phyloP scores from a whole-genome alignment of 2,888 invertebrate species.

The Drosophila merina region DNA sequence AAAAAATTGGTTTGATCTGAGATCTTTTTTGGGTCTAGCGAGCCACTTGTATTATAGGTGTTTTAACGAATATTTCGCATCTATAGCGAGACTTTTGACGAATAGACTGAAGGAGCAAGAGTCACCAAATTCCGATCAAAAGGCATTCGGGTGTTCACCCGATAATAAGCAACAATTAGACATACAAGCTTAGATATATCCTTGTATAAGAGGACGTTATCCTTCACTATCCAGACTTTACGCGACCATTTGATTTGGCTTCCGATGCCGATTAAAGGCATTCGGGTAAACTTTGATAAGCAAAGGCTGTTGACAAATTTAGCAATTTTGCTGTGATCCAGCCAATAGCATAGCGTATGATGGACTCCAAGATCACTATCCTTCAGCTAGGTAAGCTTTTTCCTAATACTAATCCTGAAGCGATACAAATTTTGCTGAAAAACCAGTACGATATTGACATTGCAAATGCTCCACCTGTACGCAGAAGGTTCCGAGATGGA shows the following conservation, averaged over 20 bases:
- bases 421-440: no score
- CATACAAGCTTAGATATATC: slow-evolving; percentile 2
- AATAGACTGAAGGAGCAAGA: background rate
- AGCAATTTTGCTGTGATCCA: no score
- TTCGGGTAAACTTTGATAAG: no score
- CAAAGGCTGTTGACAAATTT: no score
- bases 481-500: no score
- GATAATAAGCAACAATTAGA: background rate
- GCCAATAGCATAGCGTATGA: no score
- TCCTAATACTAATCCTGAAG: no score
- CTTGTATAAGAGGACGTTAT: slow-evolving; percentile 4
- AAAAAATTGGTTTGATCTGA: background rate
- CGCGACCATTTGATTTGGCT: background rate
- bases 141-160: background rate
- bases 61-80: background rate
- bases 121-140: background rate
- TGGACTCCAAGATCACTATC: no score
- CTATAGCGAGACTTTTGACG: background rate
- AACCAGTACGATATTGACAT: no score
- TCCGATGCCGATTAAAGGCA: background rate
- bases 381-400: no score
- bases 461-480: no score
- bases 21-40: background rate
- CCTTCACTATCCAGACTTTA: background rate
- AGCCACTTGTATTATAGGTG: background rate